Evolutionary conservation across 2,888 invertebrate species (phyloP), one percentile per base, ranked within the genome.

Genomic region (Linyphia triangularis): DNA sequence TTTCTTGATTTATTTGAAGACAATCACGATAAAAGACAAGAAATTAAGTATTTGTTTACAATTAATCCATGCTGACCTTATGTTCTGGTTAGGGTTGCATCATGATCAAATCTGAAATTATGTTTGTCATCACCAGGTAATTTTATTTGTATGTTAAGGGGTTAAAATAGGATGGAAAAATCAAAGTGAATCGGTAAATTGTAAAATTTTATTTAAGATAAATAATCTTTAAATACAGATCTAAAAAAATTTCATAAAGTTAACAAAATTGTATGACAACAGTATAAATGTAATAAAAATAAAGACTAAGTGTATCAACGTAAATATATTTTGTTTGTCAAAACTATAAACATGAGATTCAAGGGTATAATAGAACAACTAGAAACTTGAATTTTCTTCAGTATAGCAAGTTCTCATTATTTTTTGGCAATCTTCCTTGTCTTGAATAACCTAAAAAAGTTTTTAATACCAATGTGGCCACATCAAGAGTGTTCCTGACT

Each of bases 391-490:
- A 22, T n/a, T n/a, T n/a, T n/a, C n/a, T n/a, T n/a, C n/a, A n/a
- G n/a, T 51, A 37, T 4, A 28, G 83, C 83, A 63, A 88, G 26
- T 30, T 77, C 78, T 37, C 13, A 10, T 63, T 16, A 70, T 77
- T 51, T 51, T 28, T 57, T 10, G 83, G 82, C n/a, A 77, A 16
- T 13, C 24, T 51, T 0, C 88, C 90, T 37, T 69, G 63, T 22
- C 90, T 67, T 0, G 78, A 78, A 59, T 92, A 91, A 3, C 93
- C 93, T 88, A 92, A 92, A 91, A 95, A 96, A 72, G 96, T 96
- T 91, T 95, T 94, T 19, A 97, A 94, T n/a, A 98, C 93, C 90
- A 96, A 94, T 86, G 96, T 93, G 0, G 96, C 96, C 0, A 96
- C 96, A 57, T 95, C 94, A 0, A 97, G 93, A 0, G 98, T 98